Evolutionary conservation across 1,140 invertebrate species (phyloP).

Genomic region (Ruditapes philippinarum): DNA sequence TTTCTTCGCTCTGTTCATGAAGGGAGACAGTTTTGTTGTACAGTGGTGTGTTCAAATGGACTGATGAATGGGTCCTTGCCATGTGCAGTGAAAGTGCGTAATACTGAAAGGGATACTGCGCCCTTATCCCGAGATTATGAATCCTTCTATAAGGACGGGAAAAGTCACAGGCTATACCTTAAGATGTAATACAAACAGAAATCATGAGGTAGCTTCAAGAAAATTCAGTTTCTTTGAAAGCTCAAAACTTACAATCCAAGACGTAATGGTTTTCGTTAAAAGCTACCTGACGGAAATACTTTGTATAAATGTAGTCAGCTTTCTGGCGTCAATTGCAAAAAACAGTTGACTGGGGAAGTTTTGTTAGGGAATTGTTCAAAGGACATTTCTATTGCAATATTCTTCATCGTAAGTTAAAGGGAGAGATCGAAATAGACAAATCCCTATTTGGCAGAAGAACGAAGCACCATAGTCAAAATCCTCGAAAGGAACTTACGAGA

Average conservation of each 20-base stretch:
- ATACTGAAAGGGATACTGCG: too few species aligned
- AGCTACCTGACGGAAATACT: neutral
- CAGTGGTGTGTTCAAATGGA: neutral
- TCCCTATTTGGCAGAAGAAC: too few species aligned
- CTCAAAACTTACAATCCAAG: neutral
- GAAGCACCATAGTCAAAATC: too few species aligned
- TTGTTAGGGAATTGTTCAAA: neutral
- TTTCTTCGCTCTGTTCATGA: neutral
- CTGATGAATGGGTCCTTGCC: neutral
- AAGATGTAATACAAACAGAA: neutral
- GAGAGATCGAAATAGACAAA: neutral
- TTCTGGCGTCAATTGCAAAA: neutral
- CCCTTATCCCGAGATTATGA: neutral
- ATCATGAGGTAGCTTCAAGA: neutral
- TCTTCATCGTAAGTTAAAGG: neutral
- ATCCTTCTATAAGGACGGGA: neutral
- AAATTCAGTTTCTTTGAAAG: neutral
- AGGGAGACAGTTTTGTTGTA: neutral
- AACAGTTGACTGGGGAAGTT: neutral
- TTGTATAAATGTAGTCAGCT: neutral
- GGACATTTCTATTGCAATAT: neutral
- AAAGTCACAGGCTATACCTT: neutral
- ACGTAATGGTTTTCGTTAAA: neutral
- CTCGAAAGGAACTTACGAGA: too few species aligned
- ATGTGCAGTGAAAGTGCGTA: neutral